These are phyloP conservation scores for Latrodectus geometricus DNA, from an alignment of 1,140 invertebrate genomes.

Conservation along the genomic window DNA sequence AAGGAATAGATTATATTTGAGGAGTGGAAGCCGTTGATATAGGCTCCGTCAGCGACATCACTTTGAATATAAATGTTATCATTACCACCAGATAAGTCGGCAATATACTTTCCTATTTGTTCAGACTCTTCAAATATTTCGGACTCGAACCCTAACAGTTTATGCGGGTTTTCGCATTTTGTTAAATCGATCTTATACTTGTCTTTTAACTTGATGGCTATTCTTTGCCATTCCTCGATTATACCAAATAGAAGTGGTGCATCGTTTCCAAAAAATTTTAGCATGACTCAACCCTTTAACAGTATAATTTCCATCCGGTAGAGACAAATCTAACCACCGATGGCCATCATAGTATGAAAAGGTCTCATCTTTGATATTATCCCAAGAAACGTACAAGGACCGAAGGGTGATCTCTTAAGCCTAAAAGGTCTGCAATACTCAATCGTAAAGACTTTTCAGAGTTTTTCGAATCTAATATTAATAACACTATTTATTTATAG, in stretches of 20 bases:
- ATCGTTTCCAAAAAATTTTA: constrained; percentile 26
- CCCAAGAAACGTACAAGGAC: constrained; percentile 24
- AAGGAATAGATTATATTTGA: constrained; percentile 18
- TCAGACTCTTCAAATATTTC: no score
- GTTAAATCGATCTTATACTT: no score
- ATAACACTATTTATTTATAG: neutral
- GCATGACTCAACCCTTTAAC: neutral
- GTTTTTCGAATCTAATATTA: constrained; percentile 1
- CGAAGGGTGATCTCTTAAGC: neutral
- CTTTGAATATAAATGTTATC: constrained; percentile 37
- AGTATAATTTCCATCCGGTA: no score
- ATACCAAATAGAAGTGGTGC: constrained; percentile 25
- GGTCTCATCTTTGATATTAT: no score
- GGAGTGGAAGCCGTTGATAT: constrained; percentile 3
- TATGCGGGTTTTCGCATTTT: no score
- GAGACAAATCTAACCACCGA: no score
- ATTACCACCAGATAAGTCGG: no score
- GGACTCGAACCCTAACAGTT: no score
- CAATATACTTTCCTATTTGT: no score
- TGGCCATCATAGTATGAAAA: no score
- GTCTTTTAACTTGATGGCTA: no score
- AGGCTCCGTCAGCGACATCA: constrained; percentile 12
- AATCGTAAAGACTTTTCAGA: constrained; percentile 1
- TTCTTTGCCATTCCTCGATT: no score
- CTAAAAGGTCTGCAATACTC: neutral